Evolutionary conservation across 2,888 invertebrate genomes (phyloP).

Genomic region (Cynaeus angustus): DNA sequence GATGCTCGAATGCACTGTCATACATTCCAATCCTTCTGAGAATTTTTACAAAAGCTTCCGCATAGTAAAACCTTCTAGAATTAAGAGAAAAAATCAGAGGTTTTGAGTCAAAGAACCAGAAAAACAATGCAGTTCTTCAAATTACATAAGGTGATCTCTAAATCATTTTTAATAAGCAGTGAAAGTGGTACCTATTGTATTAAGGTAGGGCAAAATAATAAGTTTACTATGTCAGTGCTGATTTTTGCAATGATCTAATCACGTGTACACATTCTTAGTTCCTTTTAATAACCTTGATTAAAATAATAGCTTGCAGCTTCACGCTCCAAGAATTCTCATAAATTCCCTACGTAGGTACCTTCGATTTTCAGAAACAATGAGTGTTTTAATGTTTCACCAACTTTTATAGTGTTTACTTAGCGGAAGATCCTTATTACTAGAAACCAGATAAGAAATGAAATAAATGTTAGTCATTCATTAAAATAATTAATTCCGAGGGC

Average conservation of each 20-base stretch:
- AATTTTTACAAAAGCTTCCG: too few relatives aligned
- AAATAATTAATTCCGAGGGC: conserved; percentile 10
- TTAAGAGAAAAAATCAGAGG: too few relatives aligned
- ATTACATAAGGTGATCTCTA: conserved; percentile 14
- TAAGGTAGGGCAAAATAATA: conserved; percentile 31
- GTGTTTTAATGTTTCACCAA: conserved; percentile 1
- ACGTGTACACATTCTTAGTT: conserved; percentile 25
- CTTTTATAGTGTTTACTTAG: not conserved
- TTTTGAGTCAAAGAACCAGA: too few relatives aligned
- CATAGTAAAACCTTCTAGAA: too few relatives aligned
- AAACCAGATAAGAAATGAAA: conserved; percentile 12
- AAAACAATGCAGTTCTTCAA: not conserved
- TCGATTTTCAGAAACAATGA: conserved; percentile 14
- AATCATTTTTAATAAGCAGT: conserved; percentile 19
- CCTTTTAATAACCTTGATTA: conserved; percentile 29
- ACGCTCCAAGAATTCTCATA: conserved; percentile 11
- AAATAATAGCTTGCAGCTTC: not conserved
- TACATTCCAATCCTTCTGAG: too few relatives aligned
- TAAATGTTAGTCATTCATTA: conserved; percentile 2
- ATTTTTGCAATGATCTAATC: conserved; percentile 33
- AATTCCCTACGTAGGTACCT: conserved; percentile 1
- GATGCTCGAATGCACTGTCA: too few relatives aligned
- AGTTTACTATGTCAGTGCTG: conserved; percentile 38
- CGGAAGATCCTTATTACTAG: conserved; percentile 14
- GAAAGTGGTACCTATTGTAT: conserved; percentile 32